Percentiles rank a stretch among this genome's conserved stretches.
phyloP scores from a whole-genome alignment of 64 coral and sea anemone species.

The Porites australiensis region DNA sequence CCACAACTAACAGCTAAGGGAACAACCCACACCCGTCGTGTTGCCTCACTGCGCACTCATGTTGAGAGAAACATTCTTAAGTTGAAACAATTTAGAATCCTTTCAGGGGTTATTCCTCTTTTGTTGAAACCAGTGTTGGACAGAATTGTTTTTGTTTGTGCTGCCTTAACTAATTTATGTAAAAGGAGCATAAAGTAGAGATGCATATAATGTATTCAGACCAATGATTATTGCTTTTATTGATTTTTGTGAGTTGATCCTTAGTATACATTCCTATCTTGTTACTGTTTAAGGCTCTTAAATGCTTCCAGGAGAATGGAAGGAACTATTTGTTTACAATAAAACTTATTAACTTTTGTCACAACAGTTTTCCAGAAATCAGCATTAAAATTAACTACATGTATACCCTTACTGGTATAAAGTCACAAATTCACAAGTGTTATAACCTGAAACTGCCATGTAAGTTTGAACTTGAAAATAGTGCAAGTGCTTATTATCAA shows the following conservation, averaged over 20 bases:
- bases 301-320: background rate
- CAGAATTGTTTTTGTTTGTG: conserved; percentile 70
- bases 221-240: background rate
- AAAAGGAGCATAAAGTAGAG: conserved; percentile 48
- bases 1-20: conserved; percentile 59
- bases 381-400: conserved; percentile 58
- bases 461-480: conserved; percentile 78
- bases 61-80: conserved; percentile 77
- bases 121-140: conserved; percentile 70
- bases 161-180: conserved; percentile 54
- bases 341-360: conserved; percentile 45
- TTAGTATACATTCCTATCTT: background rate
- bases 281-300: background rate
- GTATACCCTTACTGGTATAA: conserved; percentile 69
- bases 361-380: conserved; percentile 61
- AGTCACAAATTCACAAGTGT: conserved; percentile 75
- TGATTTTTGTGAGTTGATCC: conserved; percentile 23
- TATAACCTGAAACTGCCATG: conserved; percentile 53
- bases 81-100: conserved; percentile 77
- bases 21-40: conserved; percentile 60
- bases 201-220: background rate
- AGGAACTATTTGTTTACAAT: conserved; percentile 29
- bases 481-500: conserved; percentile 54
- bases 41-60: conserved; percentile 72
- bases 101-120: conserved; percentile 75